phyloP scores from a whole-genome alignment of 1,140 invertebrate genomes.

The Coptotermes formosanus region DNA sequence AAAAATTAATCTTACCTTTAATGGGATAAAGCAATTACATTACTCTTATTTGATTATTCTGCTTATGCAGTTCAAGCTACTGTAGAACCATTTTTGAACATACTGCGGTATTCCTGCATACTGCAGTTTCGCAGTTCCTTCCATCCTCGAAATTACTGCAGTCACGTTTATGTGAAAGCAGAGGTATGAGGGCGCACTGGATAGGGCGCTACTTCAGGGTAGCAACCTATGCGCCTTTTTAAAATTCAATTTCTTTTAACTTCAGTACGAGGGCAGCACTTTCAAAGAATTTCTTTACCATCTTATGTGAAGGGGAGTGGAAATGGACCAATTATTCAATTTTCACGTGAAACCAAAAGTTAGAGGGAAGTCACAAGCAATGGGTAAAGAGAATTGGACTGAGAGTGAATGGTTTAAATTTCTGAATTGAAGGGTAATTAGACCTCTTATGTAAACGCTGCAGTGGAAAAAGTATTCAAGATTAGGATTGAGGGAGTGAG shows the following conservation, averaged over 20 bases:
- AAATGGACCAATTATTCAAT: not conserved
- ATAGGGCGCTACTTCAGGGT: too few species aligned
- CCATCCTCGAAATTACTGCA: too few species aligned
- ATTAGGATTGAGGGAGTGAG: not conserved
- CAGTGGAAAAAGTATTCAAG: not conserved
- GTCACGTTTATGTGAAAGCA: too few species aligned
- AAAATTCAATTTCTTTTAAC: not conserved
- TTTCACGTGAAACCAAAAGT: not conserved
- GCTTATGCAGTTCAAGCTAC: too few species aligned
- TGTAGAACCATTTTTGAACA: too few species aligned
- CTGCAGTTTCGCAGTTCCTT: too few species aligned
- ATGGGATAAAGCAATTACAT: too few species aligned
- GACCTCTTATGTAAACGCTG: not conserved
- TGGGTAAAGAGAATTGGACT: not conserved
- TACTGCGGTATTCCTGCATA: too few species aligned
- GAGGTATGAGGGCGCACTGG: too few species aligned
- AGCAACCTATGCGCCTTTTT: not conserved
- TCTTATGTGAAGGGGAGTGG: not conserved
- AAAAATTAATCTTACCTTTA: too few species aligned
- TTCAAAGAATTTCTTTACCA: not conserved
- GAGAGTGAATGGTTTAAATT: not conserved
- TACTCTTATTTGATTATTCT: too few species aligned
- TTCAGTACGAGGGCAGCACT: not conserved
- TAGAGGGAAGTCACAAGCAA: not conserved
- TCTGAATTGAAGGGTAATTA: slow-evolving; percentile 8